These are phyloP conservation scores for Empis livida DNA, from an alignment of 2,888 invertebrate genomes.

Conservation along the genomic window DNA sequence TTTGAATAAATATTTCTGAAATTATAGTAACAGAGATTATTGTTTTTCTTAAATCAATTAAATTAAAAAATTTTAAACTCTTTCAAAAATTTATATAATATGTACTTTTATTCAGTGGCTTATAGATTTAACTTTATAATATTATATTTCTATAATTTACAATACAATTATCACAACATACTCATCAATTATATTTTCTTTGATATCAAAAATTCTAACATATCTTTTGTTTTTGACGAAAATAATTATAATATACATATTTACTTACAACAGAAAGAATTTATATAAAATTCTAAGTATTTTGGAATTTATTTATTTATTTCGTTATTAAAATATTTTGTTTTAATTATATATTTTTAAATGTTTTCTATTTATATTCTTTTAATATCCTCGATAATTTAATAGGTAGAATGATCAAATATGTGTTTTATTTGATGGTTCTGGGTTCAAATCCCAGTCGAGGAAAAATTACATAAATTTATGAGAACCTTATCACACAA, in stretches of 20 bases:
- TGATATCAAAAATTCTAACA: background rate
- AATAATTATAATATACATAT: background rate
- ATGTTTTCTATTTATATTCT: background rate
- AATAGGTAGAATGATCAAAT: conserved; percentile 13
- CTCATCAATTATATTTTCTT: too few relatives aligned
- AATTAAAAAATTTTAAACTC: too few relatives aligned
- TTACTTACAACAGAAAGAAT: background rate
- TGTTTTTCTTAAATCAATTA: too few relatives aligned
- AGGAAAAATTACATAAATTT: conserved; percentile 5
- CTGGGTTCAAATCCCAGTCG: conserved; percentile 16
- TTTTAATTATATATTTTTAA: background rate
- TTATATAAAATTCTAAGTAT: background rate
- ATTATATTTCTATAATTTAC: too few relatives aligned
- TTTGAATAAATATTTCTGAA: too few relatives aligned
- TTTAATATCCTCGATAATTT: conserved; percentile 13
- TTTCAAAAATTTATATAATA: too few relatives aligned
- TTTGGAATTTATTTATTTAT: background rate
- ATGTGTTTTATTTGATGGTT: conserved; percentile 10
- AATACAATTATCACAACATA: too few relatives aligned
- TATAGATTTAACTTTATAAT: too few relatives aligned
- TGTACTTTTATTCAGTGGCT: too few relatives aligned
- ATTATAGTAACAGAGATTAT: too few relatives aligned
- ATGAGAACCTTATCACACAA: background rate
- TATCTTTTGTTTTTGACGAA: background rate
- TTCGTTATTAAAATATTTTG: background rate